Evolutionary conservation across 2,797 vertebrate species (phyloP).

Genomic region (Aplochiton taeniatus): DNA sequence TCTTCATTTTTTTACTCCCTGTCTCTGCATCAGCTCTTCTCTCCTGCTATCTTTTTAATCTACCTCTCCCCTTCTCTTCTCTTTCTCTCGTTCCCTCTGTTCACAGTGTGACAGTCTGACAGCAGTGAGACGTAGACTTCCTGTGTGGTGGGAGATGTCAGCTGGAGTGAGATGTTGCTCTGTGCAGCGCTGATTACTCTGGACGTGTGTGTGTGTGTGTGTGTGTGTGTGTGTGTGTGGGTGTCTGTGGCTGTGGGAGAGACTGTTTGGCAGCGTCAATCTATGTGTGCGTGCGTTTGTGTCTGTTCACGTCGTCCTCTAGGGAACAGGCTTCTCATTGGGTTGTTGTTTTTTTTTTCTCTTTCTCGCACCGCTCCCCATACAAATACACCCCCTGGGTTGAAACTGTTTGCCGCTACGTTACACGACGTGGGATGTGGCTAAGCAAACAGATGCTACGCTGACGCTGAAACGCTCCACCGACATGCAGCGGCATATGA

Average conservation of each 20-base stretch:
- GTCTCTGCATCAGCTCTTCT: too few relatives aligned
- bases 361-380: background rate
- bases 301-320: constrained; percentile 15
- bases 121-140: constrained; percentile 48
- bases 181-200: constrained; percentile 56
- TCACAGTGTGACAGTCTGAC: constrained; percentile 54
- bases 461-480: background rate
- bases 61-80: constrained; percentile 55
- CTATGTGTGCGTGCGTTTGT: background rate
- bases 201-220: constrained; percentile 28
- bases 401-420: too few relatives aligned
- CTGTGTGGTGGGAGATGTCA: constrained; percentile 61
- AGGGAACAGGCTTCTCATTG: constrained; percentile 13
- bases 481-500: constrained; percentile 27
- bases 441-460: background rate
- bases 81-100: constrained; percentile 55
- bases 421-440: too few relatives aligned
- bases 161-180: constrained; percentile 66
- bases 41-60: constrained; percentile 48
- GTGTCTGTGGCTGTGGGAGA: background rate
- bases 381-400: background rate
- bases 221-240: constrained; percentile 8
- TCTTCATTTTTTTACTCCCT: too few relatives aligned
- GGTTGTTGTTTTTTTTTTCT: constrained; percentile 12
- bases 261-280: background rate